Base-by-base conservation (phyloP, 2,888 invertebrate genomes). In the Cryptophagus acutangulus region DNA sequence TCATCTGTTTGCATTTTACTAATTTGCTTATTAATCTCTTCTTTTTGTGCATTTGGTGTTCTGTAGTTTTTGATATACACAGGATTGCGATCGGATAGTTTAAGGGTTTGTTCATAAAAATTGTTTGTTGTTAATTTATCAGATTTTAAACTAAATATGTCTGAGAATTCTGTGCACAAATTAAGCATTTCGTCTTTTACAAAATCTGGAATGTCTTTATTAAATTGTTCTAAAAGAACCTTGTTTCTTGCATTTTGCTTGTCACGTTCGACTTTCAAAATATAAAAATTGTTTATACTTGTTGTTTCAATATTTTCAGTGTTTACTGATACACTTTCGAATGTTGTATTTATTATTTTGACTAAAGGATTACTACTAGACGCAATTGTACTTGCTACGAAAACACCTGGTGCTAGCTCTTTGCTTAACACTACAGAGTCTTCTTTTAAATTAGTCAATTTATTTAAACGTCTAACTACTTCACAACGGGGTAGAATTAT, bases 1-100 rank as follows among this genome's bases (percentile, higher is more conserved):
- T 33, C 2, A 20, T 41, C 18, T 8, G 46, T 17, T 10, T 49
- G 16, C 40, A 52, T 45, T 36, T 47, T 44, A 4, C 45, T 8
- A 2, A 52, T 41, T 40, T 52, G 44, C 20, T 12, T 18, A 24
- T 49, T 45, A 3, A 55, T 43, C 41, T 55, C 53, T 3, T 20
- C 25, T 35, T 41, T 51, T 25, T 48, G 46, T 9, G 36, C 6
- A 15, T 49, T 20, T 9, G 53, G 46, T n/a, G 38, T 35, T 33
- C 52, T 31, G 29, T 53, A 53, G 33, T 52, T 55, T 48, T 52
- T 51, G 2, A 51, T 47, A 28, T 49, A 53, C 3, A 50, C 41
- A 8, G 51, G 46, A 15, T 10, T 40, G 2, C 45, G 38, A 20
- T 54, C 47, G 5, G 36, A 38, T 9, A 46, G 10, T 25, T 31